Base-by-base conservation (phyloP, 2,113 vertebrate genomes). In the Coreoperca whiteheadi region DNA sequence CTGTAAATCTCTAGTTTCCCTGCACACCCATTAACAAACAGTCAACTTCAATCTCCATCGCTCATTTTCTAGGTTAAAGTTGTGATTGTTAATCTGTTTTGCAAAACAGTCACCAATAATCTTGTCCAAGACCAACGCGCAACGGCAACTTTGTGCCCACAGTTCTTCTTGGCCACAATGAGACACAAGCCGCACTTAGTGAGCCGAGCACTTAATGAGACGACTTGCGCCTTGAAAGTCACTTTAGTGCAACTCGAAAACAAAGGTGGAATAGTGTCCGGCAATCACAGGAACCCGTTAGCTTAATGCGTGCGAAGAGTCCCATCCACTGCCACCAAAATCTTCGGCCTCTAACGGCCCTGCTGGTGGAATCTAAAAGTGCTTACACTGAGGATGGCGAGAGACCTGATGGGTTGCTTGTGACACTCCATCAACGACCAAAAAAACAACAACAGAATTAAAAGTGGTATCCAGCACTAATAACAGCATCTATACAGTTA, bases 391-490 rank as follows among this genome's bases (percentile, higher is more conserved):
- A 34, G 41, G 76, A 72, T 72, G 86, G 77, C 80, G 76, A 82
- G 77, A 90, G 79, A 85, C 72, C 48, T 28, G 32, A 50, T 23
- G 56, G 82, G 74, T 16, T 74, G 53, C 75, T 28, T 71, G 37
- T 32, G 61, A 87, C 67, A 74, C 70, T 54, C 39, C 11, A 69
- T 43, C 80, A 67, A 53, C 21, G 15, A 77, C 57, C 83, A 78
- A 48, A 74, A 80, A 71, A 77, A 54, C 43, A 66, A 68, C 59
- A 53, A 74, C 72, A 82, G 61, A 70, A 72, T 59, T 15, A 76
- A 82, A 89, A 84, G 77, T 89, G 81, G 82, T 82, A 87, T 89
- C 83, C 81, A 90, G 87, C 89, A 91, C 81, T 84, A 80, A 70
- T 11, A 78, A 87, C 54, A 64, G 60, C 79, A 63, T 87, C 60